These are phyloP conservation scores for Dicrostonyx torquatus DNA, from an alignment of 2,797 vertebrate species.

Conservation along the genomic window DNA sequence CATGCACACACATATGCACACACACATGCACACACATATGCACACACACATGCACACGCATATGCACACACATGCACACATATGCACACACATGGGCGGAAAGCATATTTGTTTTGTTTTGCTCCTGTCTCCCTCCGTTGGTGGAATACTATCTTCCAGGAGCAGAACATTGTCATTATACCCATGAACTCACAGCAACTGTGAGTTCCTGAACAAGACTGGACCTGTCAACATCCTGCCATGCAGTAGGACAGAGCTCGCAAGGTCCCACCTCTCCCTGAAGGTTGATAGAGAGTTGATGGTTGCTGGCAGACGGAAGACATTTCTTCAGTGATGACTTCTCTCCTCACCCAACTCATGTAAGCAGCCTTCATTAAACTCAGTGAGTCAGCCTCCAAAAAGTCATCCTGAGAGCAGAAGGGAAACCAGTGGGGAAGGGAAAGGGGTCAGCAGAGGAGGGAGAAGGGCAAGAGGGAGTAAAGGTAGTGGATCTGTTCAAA, in stretches of 20 bases:
- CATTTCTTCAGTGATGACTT: background rate
- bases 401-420: background rate
- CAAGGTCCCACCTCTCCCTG: background rate
- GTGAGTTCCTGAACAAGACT: background rate
- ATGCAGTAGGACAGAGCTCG: too few relatives aligned
- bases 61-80: background rate
- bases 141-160: background rate
- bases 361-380: background rate
- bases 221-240: background rate
- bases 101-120: too few relatives aligned
- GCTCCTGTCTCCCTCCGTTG: too few relatives aligned
- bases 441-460: background rate
- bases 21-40: background rate
- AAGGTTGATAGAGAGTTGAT: background rate
- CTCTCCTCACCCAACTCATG: background rate
- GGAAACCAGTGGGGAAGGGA: background rate
- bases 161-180: background rate
- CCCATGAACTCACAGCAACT: background rate
- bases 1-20: rapidly evolving
- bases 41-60: background rate
- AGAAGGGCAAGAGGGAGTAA: background rate
- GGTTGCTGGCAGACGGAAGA: background rate
- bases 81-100: rapidly evolving
- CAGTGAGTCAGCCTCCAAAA: background rate
- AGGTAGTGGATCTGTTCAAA: background rate